Conservation (phyloP, 2,113 vertebrate species). For the Pedetes capensis region DNA sequence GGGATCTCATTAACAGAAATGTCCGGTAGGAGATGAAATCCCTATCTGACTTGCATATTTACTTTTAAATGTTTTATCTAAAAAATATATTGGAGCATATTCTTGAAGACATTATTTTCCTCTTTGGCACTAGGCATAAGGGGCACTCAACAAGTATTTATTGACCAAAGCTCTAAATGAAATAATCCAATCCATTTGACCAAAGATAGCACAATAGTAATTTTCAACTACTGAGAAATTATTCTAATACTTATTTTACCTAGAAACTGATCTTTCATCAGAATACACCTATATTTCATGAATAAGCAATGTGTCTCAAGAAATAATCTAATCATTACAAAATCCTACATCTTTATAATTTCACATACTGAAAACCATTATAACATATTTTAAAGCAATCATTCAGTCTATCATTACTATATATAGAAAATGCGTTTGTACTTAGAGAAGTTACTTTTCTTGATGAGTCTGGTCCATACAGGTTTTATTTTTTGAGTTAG, state of each 20-base stretch:
- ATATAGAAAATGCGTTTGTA: neutral
- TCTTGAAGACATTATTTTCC: neutral
- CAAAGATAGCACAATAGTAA: neutral
- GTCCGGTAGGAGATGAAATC: too few species aligned
- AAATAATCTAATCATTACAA: neutral
- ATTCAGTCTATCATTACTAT: neutral
- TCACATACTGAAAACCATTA: neutral
- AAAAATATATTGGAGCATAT: neutral
- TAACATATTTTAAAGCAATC: neutral
- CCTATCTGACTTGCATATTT: accelerated
- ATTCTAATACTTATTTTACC: neutral
- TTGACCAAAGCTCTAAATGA: neutral
- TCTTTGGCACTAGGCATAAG: neutral
- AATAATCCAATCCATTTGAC: neutral
- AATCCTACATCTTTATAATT: neutral
- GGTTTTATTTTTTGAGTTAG: neutral
- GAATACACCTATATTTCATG: neutral
- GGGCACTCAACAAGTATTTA: neutral
- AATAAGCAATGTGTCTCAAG: neutral
- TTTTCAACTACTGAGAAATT: neutral
- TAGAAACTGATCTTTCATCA: neutral
- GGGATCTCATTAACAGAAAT: neutral
- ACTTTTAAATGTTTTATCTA: neutral
- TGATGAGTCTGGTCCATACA: neutral
- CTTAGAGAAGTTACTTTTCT: neutral